Base-by-base conservation (phyloP, 2,113 vertebrate species). In the Bothrops jararaca region DNA sequence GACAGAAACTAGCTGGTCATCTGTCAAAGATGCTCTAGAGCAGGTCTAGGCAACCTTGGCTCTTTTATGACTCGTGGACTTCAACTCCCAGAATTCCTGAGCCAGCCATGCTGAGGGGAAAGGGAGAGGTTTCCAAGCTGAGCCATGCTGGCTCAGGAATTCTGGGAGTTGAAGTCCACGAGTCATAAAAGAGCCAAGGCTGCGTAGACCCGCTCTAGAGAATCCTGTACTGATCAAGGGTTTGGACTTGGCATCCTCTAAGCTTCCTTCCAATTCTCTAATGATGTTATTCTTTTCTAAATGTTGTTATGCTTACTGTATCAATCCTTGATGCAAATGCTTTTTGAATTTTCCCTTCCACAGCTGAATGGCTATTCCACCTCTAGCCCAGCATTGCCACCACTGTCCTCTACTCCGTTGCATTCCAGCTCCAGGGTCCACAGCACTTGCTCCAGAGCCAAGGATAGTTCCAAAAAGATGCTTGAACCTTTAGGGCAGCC, bases 401-500 rank as follows among this genome's bases (percentile, higher is more conserved):
- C 95, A 23, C 95, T 97, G 0, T 96, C 95, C 45, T 97, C 97
- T 58, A 96, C 96, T 0, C 96, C 97, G 0, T 96, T 95, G 87
- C 96, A 39, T 12, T 90, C 94, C 0, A 88, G 95, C 8, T 50
- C 96, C 97, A 97, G 85, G 95, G 57, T 95, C 54, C 93, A 95
- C 1, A 95, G 92, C 0, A 93, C 93, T 85, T 97, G 91, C n/a
- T 95, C 96, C 52, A 90, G 89, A 11, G 42, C 86, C 93, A 95
- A 94, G 64, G 86, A 26, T 45, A 95, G 95, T 94, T 96, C 96
- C 86, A 92, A 97, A 29, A 95, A 97, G 92, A 90, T 86, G 91
- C 95, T 96, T 95, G 96, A 97, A 1, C 26, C 92, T 2, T 94
- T 95, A 0, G 97, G 97, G 1, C 97, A 98, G 22, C 98, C 98